phyloP scores from a whole-genome alignment of 2,113 vertebrate species.

The Albula goreensis region DNA sequence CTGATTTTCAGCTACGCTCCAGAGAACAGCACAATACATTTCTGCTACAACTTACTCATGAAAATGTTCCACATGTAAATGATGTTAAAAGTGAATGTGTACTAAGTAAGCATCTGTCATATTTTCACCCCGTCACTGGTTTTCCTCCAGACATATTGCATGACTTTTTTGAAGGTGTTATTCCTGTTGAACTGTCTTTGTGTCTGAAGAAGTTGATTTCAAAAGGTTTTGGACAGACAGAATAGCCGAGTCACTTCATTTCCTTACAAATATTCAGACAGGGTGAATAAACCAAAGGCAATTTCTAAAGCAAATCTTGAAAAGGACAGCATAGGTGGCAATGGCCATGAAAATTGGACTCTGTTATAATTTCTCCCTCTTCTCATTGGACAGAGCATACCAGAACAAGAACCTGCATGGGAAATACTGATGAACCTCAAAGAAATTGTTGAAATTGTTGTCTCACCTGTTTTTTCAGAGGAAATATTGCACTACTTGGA shows the following conservation, averaged over 20 bases:
- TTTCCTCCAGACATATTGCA: slow-evolving; percentile 36
- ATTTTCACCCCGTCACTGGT: slow-evolving; percentile 28
- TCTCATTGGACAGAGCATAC: slow-evolving; percentile 20
- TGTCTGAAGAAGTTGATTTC: slow-evolving; percentile 27
- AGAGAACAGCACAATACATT: slow-evolving; percentile 20
- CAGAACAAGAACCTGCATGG: slow-evolving; percentile 35
- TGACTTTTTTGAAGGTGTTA: slow-evolving; percentile 20
- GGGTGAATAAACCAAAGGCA: slow-evolving; percentile 1
- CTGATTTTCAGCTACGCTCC: slow-evolving; percentile 20
- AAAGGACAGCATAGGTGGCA: background rate
- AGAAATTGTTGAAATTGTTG: slow-evolving; percentile 34
- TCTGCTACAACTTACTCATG: slow-evolving; percentile 9
- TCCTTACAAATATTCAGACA: slow-evolving; percentile 24
- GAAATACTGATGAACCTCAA: slow-evolving; percentile 27
- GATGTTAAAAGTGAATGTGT: slow-evolving; percentile 31
- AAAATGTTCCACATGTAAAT: slow-evolving; percentile 16
- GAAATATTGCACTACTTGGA: slow-evolving; percentile 30
- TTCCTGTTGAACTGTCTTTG: slow-evolving; percentile 2
- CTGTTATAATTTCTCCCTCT: slow-evolving; percentile 31
- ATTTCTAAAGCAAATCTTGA: background rate
- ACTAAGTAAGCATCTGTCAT: slow-evolving; percentile 27
- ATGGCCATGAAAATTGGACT: slow-evolving; percentile 29
- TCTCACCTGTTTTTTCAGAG: slow-evolving; percentile 27
- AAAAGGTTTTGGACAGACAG: background rate
- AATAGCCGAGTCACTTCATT: slow-evolving; percentile 20